phyloP scores from a whole-genome alignment of 1,140 invertebrate genomes.

The Saccostrea echinata region DNA sequence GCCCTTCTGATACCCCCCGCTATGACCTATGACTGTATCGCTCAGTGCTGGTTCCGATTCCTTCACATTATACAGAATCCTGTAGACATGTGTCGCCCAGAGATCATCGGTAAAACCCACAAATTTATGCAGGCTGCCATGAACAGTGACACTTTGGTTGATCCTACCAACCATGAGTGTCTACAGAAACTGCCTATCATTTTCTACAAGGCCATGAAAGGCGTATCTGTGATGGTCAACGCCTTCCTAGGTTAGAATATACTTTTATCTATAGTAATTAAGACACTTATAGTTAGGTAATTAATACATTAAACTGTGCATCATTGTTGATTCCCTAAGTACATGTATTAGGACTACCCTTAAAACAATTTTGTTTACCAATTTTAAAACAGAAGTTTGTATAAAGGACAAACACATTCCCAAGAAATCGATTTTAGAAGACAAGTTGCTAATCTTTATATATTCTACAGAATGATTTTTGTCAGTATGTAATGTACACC shows the following conservation, averaged over 20 bases:
- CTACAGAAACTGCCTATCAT: slow-evolving; percentile 91
- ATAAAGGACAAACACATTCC: no score
- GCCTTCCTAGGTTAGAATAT: slow-evolving; percentile 91
- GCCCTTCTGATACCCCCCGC: slow-evolving; percentile 88
- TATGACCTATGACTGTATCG: slow-evolving; percentile 93
- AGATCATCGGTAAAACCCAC: slow-evolving; percentile 91
- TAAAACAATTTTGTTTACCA: neutral
- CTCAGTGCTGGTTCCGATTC: slow-evolving; percentile 96
- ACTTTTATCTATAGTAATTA: no score
- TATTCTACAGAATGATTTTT: no score
- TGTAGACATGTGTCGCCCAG: slow-evolving; percentile 92
- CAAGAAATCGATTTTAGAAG: no score
- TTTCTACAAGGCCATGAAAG: slow-evolving; percentile 96
- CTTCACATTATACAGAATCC: slow-evolving; percentile 96
- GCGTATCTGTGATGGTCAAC: slow-evolving; percentile 95
- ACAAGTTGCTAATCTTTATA: no score
- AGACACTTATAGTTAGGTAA: no score
- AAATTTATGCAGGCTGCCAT: slow-evolving; percentile 86
- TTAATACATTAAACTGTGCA: no score
- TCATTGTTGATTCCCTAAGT: no score
- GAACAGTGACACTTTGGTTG: slow-evolving; percentile 82
- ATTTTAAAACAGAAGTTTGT: neutral
- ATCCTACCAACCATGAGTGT: slow-evolving; percentile 95
- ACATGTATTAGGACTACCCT: no score
- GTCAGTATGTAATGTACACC: no score